Base-by-base conservation (phyloP, 1,140 invertebrate species). In the Drosophila nikananu region DNA sequence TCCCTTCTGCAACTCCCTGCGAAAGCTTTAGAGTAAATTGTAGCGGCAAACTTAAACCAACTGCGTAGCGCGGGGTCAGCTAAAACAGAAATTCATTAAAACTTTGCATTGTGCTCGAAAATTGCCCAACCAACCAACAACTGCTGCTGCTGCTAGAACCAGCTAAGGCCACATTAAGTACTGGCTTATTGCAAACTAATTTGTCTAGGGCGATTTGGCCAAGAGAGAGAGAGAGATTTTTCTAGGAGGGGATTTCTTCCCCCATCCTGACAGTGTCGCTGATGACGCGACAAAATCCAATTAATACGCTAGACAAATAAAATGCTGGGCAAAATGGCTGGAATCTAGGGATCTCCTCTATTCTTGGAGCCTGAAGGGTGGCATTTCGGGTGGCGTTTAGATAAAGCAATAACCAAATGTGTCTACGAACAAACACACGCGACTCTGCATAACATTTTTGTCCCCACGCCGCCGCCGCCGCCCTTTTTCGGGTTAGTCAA, bases 261-360 rank as follows among this genome's bases (percentile, higher is more conserved):
- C 61, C n/a, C 13, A 32, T 39, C 25, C 48, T 21, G 10, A 10
- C 42, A 61, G 64, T 49, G 41, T 46, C 59, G 79, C 63, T 90
- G 81, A 82, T 90, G 86, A 90, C 81, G 86, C 86, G 86, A 82
- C 86, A 82, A 90, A 84, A 90, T 89, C 86, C 86, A 90, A 90
- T 90, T 90, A 90, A 90, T 90, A 80, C 82, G 86, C 86, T 81
- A 90, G 86, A 90, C 86, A 90, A 90, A 90, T 90, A 90, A 90
- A 86, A 86, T 68, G 68, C 55, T 23, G 32, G 32, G 52, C 0
- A 21, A 21, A 35, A 21, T 21, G 15, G 32, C 54, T n/a, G 15
- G 54, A 15, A 37, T 21, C 51, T 62, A 32, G 13, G 13, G 44
- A 54, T 68, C 57, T 48, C 52, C 5, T 21, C 23, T n/a, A 41